Percentiles rank a stretch among this genome's conserved stretches.
Conservation (phyloP, 2,797 vertebrate genomes). For the Phoxinus dragarum region DNA sequence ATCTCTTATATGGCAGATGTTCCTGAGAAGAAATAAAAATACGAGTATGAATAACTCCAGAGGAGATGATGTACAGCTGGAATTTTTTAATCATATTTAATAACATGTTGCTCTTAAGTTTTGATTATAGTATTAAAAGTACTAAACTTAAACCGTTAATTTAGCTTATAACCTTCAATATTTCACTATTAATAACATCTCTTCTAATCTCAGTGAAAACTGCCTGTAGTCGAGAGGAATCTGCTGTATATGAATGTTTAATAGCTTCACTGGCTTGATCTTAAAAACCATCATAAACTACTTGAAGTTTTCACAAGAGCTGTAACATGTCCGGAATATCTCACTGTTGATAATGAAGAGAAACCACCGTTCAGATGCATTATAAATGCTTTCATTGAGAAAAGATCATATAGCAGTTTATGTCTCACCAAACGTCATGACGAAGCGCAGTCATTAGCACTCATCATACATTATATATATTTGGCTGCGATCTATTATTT, state of each 20-base stretch:
- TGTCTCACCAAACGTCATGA: slow-evolving; percentile 8
- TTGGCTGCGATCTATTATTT: slow-evolving; percentile 33
- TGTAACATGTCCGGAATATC: neutral
- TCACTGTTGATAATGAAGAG: neutral
- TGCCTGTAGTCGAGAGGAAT: neutral
- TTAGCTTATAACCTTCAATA: neutral
- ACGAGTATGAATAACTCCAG: neutral
- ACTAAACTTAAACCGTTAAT: neutral
- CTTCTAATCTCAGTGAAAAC: neutral
- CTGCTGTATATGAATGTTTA: neutral
- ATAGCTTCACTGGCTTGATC: neutral
- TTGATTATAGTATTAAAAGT: neutral
- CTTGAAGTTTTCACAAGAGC: neutral
- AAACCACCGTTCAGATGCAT: neutral
- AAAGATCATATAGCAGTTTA: neutral
- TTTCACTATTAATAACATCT: neutral
- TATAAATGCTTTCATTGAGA: neutral
- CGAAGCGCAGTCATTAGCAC: slow-evolving; percentile 13
- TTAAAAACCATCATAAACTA: neutral
- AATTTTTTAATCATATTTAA: neutral
- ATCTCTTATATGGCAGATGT: neutral
- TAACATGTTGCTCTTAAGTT: neutral
- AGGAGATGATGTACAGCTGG: neutral
- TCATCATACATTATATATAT: slow-evolving; percentile 35
- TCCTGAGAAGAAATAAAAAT: neutral